phyloP scores from a whole-genome alignment of 2,797 vertebrate genomes.

The Acrocephalus scirpaceus region DNA sequence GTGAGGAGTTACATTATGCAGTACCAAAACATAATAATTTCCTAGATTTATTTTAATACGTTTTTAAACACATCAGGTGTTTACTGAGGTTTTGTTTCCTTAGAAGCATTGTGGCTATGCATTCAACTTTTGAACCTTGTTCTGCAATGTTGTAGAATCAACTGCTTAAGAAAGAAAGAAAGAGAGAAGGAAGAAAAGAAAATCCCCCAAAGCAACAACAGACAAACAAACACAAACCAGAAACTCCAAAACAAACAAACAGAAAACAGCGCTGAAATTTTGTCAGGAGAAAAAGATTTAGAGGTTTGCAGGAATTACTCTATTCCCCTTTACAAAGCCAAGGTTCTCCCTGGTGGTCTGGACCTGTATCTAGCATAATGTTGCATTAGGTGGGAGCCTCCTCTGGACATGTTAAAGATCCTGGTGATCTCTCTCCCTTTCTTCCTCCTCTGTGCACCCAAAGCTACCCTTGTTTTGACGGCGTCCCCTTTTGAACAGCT shows the following conservation, averaged over 20 bases:
- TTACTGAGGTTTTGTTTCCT: conserved; percentile 6
- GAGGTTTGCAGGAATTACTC: background rate
- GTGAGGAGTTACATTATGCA: background rate
- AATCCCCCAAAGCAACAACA: background rate
- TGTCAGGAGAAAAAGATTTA: background rate
- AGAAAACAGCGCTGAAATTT: background rate
- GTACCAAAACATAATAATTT: background rate
- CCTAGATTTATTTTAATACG: background rate
- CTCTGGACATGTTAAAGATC: background rate
- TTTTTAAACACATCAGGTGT: background rate
- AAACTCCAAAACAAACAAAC: background rate
- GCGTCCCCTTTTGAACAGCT: background rate
- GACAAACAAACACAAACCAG: background rate
- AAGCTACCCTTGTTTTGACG: background rate
- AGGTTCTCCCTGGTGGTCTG: background rate
- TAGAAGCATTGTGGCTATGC: background rate
- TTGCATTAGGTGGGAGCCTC: background rate
- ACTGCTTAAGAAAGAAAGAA: background rate
- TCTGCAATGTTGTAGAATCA: background rate
- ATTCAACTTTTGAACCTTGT: background rate
- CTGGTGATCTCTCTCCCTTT: background rate
- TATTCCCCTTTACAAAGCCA: background rate
- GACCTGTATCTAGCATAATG: rapidly evolving
- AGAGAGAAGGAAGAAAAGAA: background rate
- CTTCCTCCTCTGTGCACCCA: background rate